phyloP scores from a whole-genome alignment of 2,113 vertebrate genomes.

The Aegotheles bennettii region DNA sequence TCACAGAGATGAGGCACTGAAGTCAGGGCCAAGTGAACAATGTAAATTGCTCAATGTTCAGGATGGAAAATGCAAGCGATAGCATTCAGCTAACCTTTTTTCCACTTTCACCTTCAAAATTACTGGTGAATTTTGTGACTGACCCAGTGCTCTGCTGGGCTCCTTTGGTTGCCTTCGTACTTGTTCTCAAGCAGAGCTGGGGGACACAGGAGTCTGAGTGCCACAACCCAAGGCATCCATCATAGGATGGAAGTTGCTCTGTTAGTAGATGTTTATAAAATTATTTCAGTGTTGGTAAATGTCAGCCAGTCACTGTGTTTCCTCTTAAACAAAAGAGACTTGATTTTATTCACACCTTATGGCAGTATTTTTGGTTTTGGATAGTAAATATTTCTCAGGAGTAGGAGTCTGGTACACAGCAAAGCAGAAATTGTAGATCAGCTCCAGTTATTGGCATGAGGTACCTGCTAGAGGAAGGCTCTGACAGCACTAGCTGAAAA shows the following conservation, averaged over 20 bases:
- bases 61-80: not conserved
- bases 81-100: not conserved
- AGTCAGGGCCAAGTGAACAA: not conserved
- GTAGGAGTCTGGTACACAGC: constrained; percentile 45
- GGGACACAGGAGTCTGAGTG: not conserved
- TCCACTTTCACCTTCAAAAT: not conserved
- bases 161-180: not conserved
- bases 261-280: constrained; percentile 7
- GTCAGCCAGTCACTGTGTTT: not conserved
- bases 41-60: not conserved
- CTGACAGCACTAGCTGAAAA: not conserved
- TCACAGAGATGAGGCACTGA: not conserved
- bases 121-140: not conserved
- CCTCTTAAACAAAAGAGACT: constrained; percentile 53
- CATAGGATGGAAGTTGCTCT: not conserved
- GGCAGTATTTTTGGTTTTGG: constrained; percentile 48
- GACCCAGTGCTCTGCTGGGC: not conserved
- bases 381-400: constrained; percentile 50
- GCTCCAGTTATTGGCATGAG: not conserved
- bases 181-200: not conserved
- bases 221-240: not conserved
- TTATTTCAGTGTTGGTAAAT: not conserved
- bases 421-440: not conserved
- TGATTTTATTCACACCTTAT: constrained; percentile 59
- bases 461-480: not conserved